Evolutionary conservation across 1,140 invertebrate species (phyloP).

Genomic region (Bilobella aurantiaca): DNA sequence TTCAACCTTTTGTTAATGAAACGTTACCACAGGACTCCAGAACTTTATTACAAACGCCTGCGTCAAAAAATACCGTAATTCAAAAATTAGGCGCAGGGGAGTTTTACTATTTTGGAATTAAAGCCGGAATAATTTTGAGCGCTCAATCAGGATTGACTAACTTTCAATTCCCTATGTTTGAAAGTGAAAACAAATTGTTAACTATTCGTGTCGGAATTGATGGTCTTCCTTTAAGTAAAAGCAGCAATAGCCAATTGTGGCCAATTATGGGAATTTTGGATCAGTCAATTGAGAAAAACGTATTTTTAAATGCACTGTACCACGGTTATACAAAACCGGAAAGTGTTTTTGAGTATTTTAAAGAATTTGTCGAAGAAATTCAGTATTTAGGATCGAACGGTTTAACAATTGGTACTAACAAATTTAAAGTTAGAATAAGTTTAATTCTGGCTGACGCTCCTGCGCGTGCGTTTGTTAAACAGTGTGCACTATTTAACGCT

Average conservation of each 20-base stretch:
- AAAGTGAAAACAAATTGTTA: too few species aligned
- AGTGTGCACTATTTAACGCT: constrained; percentile 22
- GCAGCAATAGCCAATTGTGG: too few species aligned
- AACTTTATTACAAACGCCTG: not conserved
- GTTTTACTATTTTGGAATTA: not conserved
- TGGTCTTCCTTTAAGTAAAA: too few species aligned
- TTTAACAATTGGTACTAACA: not conserved
- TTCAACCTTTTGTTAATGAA: not conserved
- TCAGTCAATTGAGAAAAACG: too few species aligned
- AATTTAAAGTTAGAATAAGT: constrained; percentile 9
- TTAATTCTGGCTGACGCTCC: constrained; percentile 26
- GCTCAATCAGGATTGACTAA: too few species aligned
- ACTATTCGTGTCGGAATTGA: too few species aligned
- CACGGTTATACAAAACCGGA: too few species aligned
- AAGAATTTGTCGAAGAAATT: constrained; percentile 21
- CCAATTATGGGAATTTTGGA: too few species aligned
- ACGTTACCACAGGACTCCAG: not conserved
- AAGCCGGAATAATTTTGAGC: too few species aligned
- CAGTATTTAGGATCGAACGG: not conserved
- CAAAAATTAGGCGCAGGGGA: not conserved
- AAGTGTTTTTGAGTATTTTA: too few species aligned
- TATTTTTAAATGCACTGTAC: too few species aligned
- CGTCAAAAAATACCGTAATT: not conserved
- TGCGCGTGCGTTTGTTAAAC: constrained; percentile 20
- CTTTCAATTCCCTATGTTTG: too few species aligned